Evolutionary conservation across 92 coral and sea anemone species (phyloP).

Genomic region (Zoanthus solanderi): DNA sequence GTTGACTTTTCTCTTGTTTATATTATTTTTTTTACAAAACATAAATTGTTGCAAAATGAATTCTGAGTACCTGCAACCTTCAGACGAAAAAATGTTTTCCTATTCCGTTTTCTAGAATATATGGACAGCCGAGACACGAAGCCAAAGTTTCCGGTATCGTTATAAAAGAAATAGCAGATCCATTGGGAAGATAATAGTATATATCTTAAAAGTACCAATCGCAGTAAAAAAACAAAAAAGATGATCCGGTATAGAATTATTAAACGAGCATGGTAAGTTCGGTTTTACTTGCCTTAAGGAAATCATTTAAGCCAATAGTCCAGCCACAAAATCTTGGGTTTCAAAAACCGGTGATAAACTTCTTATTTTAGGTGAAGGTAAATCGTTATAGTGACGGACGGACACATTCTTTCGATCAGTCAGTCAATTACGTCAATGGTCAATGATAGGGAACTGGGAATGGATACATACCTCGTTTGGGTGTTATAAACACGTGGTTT

Average conservation of each 20-base stretch:
- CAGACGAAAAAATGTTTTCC: conserved; percentile 15
- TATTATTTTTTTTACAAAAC: conserved; percentile 24
- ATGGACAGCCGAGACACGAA: neutral
- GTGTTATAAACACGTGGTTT: no score
- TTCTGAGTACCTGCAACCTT: conserved; percentile 26
- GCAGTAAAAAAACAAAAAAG: neutral
- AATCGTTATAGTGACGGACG: neutral
- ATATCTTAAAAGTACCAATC: neutral
- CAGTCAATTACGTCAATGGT: conserved; percentile 32
- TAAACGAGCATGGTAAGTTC: neutral
- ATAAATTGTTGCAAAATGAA: conserved; percentile 40
- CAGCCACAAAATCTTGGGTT: neutral
- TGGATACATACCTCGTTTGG: neutral
- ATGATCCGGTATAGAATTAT: neutral
- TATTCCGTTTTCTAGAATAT: neutral
- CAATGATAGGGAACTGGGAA: conserved; percentile 5
- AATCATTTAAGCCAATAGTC: neutral
- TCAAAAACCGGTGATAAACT: conserved; percentile 4
- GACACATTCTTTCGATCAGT: conserved; percentile 13
- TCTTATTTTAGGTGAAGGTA: neutral
- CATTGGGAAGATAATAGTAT: neutral
- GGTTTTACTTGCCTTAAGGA: conserved; percentile 24
- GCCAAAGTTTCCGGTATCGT: neutral
- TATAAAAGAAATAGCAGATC: neutral
- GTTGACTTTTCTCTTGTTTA: neutral